Base-by-base conservation (phyloP, 2,113 vertebrate genomes). In the Gorsachius goisagi region DNA sequence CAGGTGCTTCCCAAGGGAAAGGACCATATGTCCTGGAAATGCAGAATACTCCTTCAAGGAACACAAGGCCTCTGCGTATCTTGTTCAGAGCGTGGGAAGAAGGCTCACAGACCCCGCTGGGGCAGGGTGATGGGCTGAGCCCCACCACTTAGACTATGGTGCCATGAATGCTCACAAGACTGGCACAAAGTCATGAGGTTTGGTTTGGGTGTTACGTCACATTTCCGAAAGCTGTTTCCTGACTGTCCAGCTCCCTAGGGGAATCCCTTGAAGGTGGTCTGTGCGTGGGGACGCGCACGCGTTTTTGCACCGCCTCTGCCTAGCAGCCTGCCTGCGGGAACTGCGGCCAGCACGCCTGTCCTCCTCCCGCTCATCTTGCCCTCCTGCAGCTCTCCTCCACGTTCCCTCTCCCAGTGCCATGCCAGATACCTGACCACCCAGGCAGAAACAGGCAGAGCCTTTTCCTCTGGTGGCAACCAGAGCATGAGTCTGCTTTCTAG, bases 201-300 rank as follows among this genome's bases (percentile, higher is more conserved):
- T 60, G 9, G 3, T 50, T 69, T 26, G 35, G 32, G 18, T 22
- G 83, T 74, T 69, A 50, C 20, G 24, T 13, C 55, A 59, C 0
- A 1, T 26, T 86, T 83, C 37, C 45, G 49, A 89, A 71, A 80
- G 26, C 11, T 22, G 5, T 53, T 79, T 75, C 58, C 77, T 68
- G 53, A 11, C 24, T 0, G 0, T 12, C 27, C 60, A 62, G 3
- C 32, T 67, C 15, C 15, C 58, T 15, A 19, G 22, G 24, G 14
- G 67, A 72, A 33, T 27, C 5, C 24, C 47, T 35, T 15, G 37
- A 44, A 45, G 27, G 19, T 21, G 58, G 39, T 3, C 12, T 58
- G 39, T 3, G 9, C 1, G 9, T 2, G 2, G 22, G 22, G 19
- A 55, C 0, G 0, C 13, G 23, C 26, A 56, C 1, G 0, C 0